Conservation (phyloP, 2,113 vertebrate genomes). For the Rallus limicola region DNA sequence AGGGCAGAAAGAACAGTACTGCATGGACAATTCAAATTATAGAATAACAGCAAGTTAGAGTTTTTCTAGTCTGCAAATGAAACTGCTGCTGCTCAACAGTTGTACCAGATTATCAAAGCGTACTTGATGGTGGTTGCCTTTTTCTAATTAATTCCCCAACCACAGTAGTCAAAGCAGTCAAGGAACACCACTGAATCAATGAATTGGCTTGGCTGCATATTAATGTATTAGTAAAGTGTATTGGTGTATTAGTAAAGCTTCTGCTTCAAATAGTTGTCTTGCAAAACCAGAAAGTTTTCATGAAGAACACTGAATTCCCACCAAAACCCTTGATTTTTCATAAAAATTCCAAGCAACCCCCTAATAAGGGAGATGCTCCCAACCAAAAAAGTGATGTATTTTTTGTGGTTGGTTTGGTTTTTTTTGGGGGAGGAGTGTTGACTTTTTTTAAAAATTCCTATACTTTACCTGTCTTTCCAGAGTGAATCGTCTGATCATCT, state of each 20-base stretch:
- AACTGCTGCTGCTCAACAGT: background rate
- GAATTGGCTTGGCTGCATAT: background rate
- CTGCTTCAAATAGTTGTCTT: background rate
- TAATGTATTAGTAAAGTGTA: too few species aligned
- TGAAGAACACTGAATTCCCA: background rate
- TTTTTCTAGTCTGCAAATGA: background rate
- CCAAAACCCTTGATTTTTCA: accelerated
- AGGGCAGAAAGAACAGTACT: background rate
- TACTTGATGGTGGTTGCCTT: background rate
- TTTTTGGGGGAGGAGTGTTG: background rate
- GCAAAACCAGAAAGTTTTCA: background rate
- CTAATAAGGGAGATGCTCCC: accelerated
- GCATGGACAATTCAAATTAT: background rate
- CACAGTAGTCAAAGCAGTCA: background rate
- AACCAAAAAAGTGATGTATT: background rate
- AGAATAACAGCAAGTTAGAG: background rate
- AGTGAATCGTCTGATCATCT: conserved; percentile 90
- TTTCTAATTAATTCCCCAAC: background rate
- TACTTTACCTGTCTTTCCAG: conserved; percentile 90
- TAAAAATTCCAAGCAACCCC: background rate
- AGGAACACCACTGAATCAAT: background rate
- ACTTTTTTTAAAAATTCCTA: background rate
- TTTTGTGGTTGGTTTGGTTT: too few species aligned
- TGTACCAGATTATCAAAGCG: background rate
- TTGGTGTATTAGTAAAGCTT: background rate